Percentiles rank a stretch among this genome's conserved stretches.
phyloP scores from a whole-genome alignment of 2,113 vertebrate genomes.

The Deroptyus accipitrinus region DNA sequence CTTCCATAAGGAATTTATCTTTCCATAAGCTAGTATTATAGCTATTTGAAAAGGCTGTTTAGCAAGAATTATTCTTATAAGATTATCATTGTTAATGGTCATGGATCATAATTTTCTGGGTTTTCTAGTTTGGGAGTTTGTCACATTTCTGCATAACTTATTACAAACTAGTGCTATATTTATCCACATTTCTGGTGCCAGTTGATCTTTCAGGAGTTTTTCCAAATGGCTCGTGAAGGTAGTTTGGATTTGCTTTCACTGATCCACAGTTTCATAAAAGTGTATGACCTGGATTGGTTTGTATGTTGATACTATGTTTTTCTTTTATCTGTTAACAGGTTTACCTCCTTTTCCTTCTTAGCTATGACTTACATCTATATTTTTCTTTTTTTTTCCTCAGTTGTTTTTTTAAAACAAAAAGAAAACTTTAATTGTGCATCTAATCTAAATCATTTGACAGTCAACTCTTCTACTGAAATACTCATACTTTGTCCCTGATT shows the following conservation, averaged over 20 bases:
- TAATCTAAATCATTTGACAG: background rate
- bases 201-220: background rate
- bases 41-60: background rate
- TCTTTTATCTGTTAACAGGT: background rate
- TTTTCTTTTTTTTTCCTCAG: background rate
- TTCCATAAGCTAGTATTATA: background rate
- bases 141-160: background rate
- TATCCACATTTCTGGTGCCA: background rate
- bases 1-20: background rate
- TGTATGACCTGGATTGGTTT: background rate
- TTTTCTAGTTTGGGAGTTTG: background rate
- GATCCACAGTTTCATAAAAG: accelerated
- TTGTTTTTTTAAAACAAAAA: background rate
- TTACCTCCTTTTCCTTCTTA: background rate
- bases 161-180: background rate
- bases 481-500: background rate
- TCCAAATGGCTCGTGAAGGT: background rate
- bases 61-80: background rate
- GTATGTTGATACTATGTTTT: background rate
- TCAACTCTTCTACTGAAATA: background rate
- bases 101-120: background rate
- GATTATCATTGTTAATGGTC: background rate
- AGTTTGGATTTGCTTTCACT: background rate
- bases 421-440: background rate
- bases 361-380: background rate